Percentiles rank a stretch among this genome's conserved stretches.
phyloP scores from a whole-genome alignment of 2,113 vertebrate species.

The Dicaeum eximium region DNA sequence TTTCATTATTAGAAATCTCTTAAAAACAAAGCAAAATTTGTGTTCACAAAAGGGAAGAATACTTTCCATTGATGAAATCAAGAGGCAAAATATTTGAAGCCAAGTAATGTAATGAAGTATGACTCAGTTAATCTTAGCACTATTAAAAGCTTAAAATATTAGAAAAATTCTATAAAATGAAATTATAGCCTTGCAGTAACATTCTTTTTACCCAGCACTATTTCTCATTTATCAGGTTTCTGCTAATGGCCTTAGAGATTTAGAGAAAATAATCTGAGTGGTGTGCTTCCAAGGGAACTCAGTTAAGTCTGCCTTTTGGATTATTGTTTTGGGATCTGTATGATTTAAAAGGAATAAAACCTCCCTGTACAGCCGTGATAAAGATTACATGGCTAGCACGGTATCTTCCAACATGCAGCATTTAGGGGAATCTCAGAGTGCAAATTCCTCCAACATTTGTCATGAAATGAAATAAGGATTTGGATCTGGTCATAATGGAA shows the following conservation, averaged over 20 bases:
- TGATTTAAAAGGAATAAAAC: slow-evolving; percentile 42
- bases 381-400: not conserved
- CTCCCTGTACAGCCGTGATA: not conserved
- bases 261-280: slow-evolving; percentile 50
- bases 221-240: slow-evolving; percentile 60
- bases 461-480: slow-evolving; percentile 3
- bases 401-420: not conserved
- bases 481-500: not conserved
- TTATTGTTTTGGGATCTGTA: slow-evolving; percentile 59
- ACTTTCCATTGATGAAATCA: not conserved
- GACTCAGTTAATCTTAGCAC: slow-evolving; percentile 29
- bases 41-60: not conserved
- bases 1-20: not conserved
- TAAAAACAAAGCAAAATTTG: not conserved
- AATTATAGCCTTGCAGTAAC: slow-evolving; percentile 32
- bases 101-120: slow-evolving; percentile 33
- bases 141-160: slow-evolving; percentile 60
- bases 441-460: not conserved
- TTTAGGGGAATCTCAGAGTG: not conserved
- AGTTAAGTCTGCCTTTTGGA: slow-evolving; percentile 48
- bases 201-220: slow-evolving; percentile 7
- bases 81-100: slow-evolving; percentile 20
- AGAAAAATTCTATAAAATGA: slow-evolving; percentile 51
- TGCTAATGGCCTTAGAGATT: slow-evolving; percentile 56
- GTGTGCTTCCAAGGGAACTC: slow-evolving; percentile 32